These are phyloP conservation scores for Candoia aspera DNA, from an alignment of 2,113 vertebrate species.

Conservation along the genomic window DNA sequence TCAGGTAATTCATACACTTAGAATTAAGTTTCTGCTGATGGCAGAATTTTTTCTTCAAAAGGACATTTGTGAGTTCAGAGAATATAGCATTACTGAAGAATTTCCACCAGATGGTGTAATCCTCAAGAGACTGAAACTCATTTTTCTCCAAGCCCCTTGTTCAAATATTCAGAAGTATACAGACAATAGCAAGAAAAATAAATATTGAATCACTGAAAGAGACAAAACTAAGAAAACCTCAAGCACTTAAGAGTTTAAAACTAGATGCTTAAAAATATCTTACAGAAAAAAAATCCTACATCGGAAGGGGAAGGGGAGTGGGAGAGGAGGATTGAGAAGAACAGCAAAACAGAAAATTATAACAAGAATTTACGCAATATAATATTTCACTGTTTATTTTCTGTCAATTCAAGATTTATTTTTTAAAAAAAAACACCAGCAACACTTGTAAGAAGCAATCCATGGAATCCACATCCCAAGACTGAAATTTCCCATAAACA, in stretches of 20 bases:
- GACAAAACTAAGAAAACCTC: not conserved
- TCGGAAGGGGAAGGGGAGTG: not conserved
- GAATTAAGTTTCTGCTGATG: not conserved
- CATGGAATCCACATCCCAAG: not conserved
- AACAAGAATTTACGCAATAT: not conserved
- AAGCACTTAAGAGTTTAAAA: not conserved
- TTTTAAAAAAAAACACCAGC: not conserved
- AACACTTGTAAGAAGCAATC: not conserved
- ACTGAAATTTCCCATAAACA: not conserved
- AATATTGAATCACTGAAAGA: not conserved
- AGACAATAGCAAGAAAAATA: not conserved
- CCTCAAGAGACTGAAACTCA: not conserved
- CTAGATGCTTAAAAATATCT: not conserved
- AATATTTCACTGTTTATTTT: not conserved
- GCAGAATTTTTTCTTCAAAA: not conserved
- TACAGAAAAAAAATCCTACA: no score
- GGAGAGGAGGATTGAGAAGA: not conserved
- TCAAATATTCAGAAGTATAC: not conserved
- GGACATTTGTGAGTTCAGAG: not conserved
- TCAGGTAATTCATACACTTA: no score
- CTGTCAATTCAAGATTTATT: not conserved
- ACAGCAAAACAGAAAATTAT: not conserved
- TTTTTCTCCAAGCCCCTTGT: not conserved
- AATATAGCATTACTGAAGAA: not conserved
- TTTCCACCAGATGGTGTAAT: conserved; percentile 10